Percentiles rank a stretch among this genome's conserved stretches.
phyloP scores from a whole-genome alignment of 2,113 vertebrate genomes.

The Indicator indicator region DNA sequence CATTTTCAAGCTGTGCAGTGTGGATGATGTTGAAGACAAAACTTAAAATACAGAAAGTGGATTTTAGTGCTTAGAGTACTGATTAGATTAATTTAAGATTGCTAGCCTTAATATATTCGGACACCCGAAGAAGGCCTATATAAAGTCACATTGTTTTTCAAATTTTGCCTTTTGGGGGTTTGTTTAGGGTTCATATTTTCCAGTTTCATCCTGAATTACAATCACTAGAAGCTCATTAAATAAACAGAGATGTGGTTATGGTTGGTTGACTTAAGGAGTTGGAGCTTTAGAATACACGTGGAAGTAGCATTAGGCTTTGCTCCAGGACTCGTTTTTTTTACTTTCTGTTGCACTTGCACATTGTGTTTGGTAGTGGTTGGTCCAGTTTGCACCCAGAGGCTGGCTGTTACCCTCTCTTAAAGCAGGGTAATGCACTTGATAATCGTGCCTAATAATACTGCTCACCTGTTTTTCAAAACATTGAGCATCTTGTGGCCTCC shows the following conservation, averaged over 20 bases:
- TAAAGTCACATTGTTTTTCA: not conserved
- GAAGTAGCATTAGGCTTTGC: not conserved
- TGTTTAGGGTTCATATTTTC: not conserved
- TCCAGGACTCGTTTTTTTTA: not conserved
- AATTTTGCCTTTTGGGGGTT: not conserved
- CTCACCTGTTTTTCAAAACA: not conserved
- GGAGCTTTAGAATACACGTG: not conserved
- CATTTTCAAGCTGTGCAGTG: not conserved
- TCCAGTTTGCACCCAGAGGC: fast-evolving
- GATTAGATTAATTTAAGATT: not conserved
- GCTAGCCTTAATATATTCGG: not conserved
- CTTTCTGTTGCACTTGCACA: not conserved
- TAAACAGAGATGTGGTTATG: not conserved
- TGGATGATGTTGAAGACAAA: not conserved
- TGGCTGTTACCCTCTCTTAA: not conserved
- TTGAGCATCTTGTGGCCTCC: not conserved
- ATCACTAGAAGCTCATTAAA: not conserved
- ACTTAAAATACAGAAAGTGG: not conserved
- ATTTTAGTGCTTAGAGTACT: not conserved
- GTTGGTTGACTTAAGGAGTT: not conserved
- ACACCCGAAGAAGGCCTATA: not conserved
- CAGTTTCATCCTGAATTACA: not conserved
- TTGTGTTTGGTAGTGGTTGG: fast-evolving
- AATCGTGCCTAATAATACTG: not conserved
- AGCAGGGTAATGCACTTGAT: not conserved